Conservation (phyloP, 2,888 invertebrate genomes). For the Zygogramma bicolorata region DNA sequence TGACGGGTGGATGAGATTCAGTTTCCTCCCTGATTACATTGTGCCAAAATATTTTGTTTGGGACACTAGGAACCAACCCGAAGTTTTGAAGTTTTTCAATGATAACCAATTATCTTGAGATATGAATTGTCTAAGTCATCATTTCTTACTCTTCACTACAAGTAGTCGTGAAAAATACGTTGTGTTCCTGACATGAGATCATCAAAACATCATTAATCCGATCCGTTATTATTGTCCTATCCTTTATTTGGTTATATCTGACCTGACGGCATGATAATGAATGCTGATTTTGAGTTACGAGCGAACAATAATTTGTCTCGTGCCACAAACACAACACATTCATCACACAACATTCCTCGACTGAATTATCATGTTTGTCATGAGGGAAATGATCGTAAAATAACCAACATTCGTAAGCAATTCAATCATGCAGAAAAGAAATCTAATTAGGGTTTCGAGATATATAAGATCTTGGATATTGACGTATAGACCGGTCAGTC, state of each 20-base stretch:
- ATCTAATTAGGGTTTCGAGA: constrained; percentile 32
- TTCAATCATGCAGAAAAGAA: constrained; percentile 41
- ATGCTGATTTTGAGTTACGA: constrained; percentile 15
- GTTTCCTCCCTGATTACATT: too few relatives aligned
- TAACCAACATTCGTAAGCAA: constrained; percentile 36
- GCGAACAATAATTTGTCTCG: constrained; percentile 16
- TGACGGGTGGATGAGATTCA: too few relatives aligned
- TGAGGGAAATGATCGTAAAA: constrained; percentile 37
- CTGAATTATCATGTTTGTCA: constrained; percentile 37
- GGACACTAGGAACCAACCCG: too few relatives aligned
- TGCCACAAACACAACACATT: constrained; percentile 14
- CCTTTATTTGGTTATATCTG: neutral
- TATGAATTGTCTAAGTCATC: too few relatives aligned
- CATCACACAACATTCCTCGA: neutral
- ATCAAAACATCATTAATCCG: neutral
- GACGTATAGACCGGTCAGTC: neutral
- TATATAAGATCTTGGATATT: neutral
- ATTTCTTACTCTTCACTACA: too few relatives aligned
- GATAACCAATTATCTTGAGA: too few relatives aligned
- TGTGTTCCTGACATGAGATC: neutral
- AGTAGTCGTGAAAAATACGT: too few relatives aligned
- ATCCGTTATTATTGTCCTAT: neutral
- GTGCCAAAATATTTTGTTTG: too few relatives aligned
- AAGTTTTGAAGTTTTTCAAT: too few relatives aligned
- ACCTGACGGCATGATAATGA: constrained; percentile 1